Evolutionary conservation across 92 coral and sea anemone species (phyloP), one percentile per base, ranked within the genome.

Genomic region (Muricea muricata): DNA sequence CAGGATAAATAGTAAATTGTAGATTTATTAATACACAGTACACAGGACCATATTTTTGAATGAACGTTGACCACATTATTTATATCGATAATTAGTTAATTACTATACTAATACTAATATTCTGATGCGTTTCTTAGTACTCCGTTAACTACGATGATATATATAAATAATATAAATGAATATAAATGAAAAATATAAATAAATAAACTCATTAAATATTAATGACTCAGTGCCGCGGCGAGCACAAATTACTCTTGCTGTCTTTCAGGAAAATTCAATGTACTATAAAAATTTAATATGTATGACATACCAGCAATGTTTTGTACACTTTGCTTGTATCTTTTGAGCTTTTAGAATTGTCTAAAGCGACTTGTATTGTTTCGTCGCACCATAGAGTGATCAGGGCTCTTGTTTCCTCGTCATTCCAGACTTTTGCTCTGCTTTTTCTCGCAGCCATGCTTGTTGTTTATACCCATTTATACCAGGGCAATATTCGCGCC

Each of bases 291-390:
- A 48, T 48, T 20, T 12, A 48, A 3, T 2, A 12, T 48, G 15
- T 48, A 10, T 3, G 1, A 48, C 56, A 41, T 47, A 86, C 86
- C 73, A 35, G 17, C 29, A 79, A 31, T 15, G 45, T 65, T 57
- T 37, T n/a, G 46, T 87, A 87, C 31, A 87, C 90, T 28, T 41
- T 79, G 34, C 84, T 41, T 15, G 79, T 82, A 21, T 88, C 88
- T 48, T 82, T 88, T 8, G 91, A 60, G 9, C 77, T 20, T 75
- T 88, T 88, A n/a, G 83, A 40, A 30, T 83, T 84, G 34, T 88
- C 32, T 18, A 88, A 63, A 9, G 87, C 69, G 20, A 58, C 15
- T 78, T 45, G 50, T 5, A 45, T 45, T 9, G 50, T 45, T 9
- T 45, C 50, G 14, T 45, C 50, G 15, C 50, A 45, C 50, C 50